Evolutionary conservation across 1,140 invertebrate genomes (phyloP), one percentile per base, ranked within the genome.

Genomic region (Drosophila melanica): DNA sequence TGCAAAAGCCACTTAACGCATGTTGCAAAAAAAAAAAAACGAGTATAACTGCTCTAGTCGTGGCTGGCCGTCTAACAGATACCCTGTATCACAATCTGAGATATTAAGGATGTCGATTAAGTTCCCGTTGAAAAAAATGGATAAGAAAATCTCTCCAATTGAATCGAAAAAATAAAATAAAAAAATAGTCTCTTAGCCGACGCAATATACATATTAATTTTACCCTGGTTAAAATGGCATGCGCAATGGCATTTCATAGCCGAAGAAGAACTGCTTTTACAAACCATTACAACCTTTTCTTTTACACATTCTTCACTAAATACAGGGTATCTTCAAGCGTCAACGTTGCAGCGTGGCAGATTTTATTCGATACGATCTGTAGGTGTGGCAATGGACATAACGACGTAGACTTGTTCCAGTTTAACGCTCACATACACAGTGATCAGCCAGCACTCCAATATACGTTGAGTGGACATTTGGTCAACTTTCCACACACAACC

Each of bases 321-420:
- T n/a, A 41, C 12, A 41, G 39, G 39, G 39, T 45, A 45, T 10
- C 45, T 27, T 39, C 14, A 33, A 41, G 12, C 16, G 14, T 53
- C 45, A 53, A 67, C 55, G 42, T 45, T 45, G 14, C 39, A 64
- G 63, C 45, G 41, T 72, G 47, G 64, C 47, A 14, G 53, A 85
- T 77, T 54, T 50, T 53, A 74, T 81, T 57, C 45, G 62, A 48
- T 65, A 65, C 45, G 65, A 73, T 67, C 54, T 59, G 51, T 62
- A 77, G 84, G 84, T 76, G 84, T 86, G 82, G 44, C 65, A 45
- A 33, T 53, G 50, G 48, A 73, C 51, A 59, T 27, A 41, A 11
- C 53, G 62, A 47, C 58, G 65, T 62, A 63, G 65, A 64, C 75
- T 79, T 86, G 79, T 87, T 87, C 79, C 84, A 82, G 71, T 87